Evolutionary conservation across 2,888 invertebrate species (phyloP), one percentile per base, ranked within the genome.

Genomic region (Oxystoma pomonae): DNA sequence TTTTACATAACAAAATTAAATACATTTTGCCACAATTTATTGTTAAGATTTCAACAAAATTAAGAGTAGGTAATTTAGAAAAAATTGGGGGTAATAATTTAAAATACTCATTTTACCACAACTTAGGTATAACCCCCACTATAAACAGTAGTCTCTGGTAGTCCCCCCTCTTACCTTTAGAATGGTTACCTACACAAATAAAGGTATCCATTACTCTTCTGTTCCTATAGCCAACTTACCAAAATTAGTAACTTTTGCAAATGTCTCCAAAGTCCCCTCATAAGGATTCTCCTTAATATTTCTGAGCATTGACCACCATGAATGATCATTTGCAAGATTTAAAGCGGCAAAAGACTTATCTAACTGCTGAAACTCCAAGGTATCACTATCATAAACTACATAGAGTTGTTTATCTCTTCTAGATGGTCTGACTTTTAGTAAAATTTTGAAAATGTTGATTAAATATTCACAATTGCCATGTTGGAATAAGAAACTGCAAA

Each of bases 291-390:
- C 82, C 68, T 84, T 85, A 62, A 86, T 80, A 74, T 84, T 85
- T 70, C 81, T 82, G 19, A 86, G 79, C 71, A 87, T 82, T 65
- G 82, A 83, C 90, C 90, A 90, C 0, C 89, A 86, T 35, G 86
- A 86, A 0, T 86, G 84, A 71, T 91, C 90, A 17, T 87, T 85
- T 75, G 91, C 91, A 65, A 97, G 85, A 75, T 94, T 89, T 67
- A 96, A 79, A 71, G 95, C 94, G 1, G 92, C 92, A 76, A 97
- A 96, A 0, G 96, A 95, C 75, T 87, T 88, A 70, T 90, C 90
- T 67, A 96, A 77, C 20, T 90, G 91, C 70, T 86, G 85, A 9
- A 87, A 85, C 69, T 89, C 87, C 0, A 80, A 79, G 64, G 84
- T 83, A 7, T 87, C 87, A 0, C 90, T 83, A 16, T 89, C 88